Evolutionary conservation across 2,113 vertebrate species (phyloP), one percentile per base, ranked within the genome.

Genomic region (Salminus brasiliensis): DNA sequence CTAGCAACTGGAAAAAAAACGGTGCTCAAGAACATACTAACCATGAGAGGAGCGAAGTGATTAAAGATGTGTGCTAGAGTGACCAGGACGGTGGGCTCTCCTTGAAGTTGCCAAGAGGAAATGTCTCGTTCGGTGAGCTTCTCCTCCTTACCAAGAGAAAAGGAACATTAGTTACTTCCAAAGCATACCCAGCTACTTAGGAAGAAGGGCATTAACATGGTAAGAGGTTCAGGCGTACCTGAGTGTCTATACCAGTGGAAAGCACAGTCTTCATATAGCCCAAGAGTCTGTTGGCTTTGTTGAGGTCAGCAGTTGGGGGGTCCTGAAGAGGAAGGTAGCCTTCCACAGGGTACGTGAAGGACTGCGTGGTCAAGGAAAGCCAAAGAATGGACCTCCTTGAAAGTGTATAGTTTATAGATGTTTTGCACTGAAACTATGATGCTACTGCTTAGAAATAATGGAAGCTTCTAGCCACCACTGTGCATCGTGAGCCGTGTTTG

Each of bases 11-110:
- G n/a, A n/a, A n/a, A n/a, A n/a, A n/a, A n/a, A n/a, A n/a, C n/a
- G n/a, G n/a, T n/a, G n/a, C 15, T 34, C n/a, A 11, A 3, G 6
- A 6, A 36, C 29, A 10, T 13, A 85, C 92, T 95, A 87, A 99
- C 98, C 97, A 99, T 95, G 1, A 99, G 94, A 0, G 97, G 97
- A 30, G 96, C 94, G 0, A 99, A 98, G 86, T 91, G 91, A 84
- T 96, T 97, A 87, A 99, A 99, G 91, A 99, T 94, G 88, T 98
- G 97, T 32, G 95, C 95, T 78, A 98, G 82, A 0, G 98, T 93
- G 85, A 99, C 87, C 47, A 99, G 79, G 57, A 96, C 82, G 0
- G 97, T 99, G 2, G 97, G 94, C 0, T 99, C 96, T 78, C 97
- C 97, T 1, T 95, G 94, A 41, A 97, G 88, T 79, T 94, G 95